A percentile compares a stretch with the other conserved stretches of the same genome.
Conservation (phyloP, 2,888 invertebrate genomes). For the Punctoribates punctum region DNA sequence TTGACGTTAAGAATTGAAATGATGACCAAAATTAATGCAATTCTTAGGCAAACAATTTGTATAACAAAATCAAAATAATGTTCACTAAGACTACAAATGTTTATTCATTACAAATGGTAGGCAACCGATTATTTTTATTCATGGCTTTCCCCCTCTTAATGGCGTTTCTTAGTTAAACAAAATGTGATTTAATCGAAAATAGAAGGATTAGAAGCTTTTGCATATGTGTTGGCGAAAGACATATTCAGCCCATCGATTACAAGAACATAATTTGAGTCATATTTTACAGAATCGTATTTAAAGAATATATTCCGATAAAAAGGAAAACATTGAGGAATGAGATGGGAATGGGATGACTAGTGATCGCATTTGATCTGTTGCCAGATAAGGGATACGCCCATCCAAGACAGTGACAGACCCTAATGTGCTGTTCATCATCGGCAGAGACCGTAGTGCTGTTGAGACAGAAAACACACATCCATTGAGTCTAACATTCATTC, state of each 20-base stretch:
- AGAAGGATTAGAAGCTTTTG: too few species aligned
- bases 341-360: neutral
- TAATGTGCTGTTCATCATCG: neutral
- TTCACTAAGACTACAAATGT: neutral
- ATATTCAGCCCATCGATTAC: too few species aligned
- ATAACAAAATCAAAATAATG: neutral
- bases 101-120: too few species aligned
- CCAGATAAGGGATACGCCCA: slow-evolving; percentile 27
- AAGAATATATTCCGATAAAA: neutral
- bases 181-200: too few species aligned
- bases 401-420: slow-evolving; percentile 3
- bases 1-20: too few species aligned
- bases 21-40: too few species aligned
- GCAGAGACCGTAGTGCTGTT: neutral
- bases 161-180: too few species aligned
- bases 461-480: slow-evolving; percentile 1
- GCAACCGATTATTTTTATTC: too few species aligned
- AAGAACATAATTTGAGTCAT: neutral
- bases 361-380: slow-evolving; percentile 14
- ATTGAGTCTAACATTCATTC: neutral
- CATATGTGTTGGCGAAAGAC: too few species aligned
- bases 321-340: neutral
- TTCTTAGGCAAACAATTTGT: too few species aligned
- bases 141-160: too few species aligned
- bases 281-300: neutral